A percentile compares a stretch with the other conserved stretches of the same genome.
Conservation (phyloP, 2,888 invertebrate genomes). For the Sepioteuthis lessoniana region DNA sequence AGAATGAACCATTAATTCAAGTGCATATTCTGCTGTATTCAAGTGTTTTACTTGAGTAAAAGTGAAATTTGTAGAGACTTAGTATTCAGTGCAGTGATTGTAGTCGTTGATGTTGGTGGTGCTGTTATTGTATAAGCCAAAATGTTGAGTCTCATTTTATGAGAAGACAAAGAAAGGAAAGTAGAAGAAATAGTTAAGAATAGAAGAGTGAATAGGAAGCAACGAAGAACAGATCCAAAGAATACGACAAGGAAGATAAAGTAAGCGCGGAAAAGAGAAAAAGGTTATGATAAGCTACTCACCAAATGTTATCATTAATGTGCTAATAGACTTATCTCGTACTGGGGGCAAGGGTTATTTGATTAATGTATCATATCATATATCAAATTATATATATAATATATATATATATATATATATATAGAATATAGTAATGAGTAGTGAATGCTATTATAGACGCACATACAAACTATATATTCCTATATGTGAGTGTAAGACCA, state of each 20-base stretch:
- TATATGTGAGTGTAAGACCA: background rate
- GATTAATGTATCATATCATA: constrained; percentile 33
- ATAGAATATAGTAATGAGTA: background rate
- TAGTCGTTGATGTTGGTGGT: background rate
- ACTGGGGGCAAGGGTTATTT: constrained; percentile 33
- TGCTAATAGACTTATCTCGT: background rate
- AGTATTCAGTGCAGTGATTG: background rate
- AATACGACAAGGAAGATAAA: background rate
- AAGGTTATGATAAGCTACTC: constrained; percentile 10
- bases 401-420: background rate
- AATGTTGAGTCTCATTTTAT: background rate
- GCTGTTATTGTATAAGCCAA: background rate
- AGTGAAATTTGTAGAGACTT: background rate
- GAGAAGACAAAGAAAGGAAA: background rate
- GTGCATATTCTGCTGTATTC: background rate
- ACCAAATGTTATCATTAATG: constrained; percentile 23
- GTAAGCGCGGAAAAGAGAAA: background rate
- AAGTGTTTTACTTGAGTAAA: background rate
- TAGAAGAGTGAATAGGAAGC: background rate
- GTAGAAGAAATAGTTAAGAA: background rate
- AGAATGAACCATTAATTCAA: background rate
- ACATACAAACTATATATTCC: background rate
- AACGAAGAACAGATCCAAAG: background rate
- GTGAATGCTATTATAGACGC: too few relatives aligned
- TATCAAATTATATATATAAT: background rate